Percentiles rank a stretch among this genome's conserved stretches.
Conservation (phyloP, 2,797 vertebrate species). For the Falco columbarius region DNA sequence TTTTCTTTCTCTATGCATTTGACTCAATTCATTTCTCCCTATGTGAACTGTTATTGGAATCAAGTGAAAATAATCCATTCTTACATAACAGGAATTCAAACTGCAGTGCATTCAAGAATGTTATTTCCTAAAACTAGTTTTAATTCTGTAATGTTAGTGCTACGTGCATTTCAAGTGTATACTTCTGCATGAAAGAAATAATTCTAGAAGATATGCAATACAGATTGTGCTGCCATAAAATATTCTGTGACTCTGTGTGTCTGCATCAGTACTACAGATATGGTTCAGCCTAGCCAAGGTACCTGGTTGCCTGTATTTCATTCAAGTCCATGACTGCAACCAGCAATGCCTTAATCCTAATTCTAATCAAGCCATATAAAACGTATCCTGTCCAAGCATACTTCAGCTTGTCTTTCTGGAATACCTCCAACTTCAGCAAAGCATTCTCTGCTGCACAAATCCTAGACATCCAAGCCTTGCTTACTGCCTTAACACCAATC, state of each 20-base stretch:
- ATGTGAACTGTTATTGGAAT: neutral
- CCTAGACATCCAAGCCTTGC: neutral
- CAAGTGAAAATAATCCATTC: neutral
- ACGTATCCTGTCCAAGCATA: neutral
- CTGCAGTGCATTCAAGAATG: neutral
- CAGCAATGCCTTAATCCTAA: neutral
- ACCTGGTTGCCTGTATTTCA: neutral
- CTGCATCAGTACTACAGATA: rapidly evolving
- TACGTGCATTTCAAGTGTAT: neutral
- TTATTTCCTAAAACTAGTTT: neutral
- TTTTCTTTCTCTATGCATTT: neutral
- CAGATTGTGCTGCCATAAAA: neutral
- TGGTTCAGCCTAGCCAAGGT: neutral
- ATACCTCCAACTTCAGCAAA: neutral
- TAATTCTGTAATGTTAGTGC: neutral
- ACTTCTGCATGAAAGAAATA: neutral
- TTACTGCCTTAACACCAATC: neutral
- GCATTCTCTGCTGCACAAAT: neutral
- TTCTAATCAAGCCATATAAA: neutral
- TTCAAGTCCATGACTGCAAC: neutral
- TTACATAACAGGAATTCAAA: neutral
- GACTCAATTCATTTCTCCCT: neutral
- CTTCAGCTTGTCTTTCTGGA: neutral
- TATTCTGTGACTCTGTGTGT: neutral
- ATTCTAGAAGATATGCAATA: neutral